Evolutionary conservation across 2,113 vertebrate genomes (phyloP), one percentile per base, ranked within the genome.

Genomic region (Myotis lucifugus): DNA sequence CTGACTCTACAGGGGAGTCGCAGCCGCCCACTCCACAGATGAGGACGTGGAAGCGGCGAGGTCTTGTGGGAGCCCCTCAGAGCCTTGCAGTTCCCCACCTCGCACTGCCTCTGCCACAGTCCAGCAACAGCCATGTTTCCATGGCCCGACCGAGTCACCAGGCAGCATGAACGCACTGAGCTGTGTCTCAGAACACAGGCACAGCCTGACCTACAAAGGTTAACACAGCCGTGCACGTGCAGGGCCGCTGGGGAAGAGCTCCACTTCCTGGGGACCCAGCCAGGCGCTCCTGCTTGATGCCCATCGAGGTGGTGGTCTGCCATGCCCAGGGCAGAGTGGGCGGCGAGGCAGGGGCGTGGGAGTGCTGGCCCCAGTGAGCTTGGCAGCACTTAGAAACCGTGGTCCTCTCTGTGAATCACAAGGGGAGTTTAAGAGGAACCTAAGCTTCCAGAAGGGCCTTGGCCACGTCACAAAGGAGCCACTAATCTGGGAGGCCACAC

Each of bases 341-440:
- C 46, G 46, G 46, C 46, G 46, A 46, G 46, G 10, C 46, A 46
- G 19, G 54, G 54, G 6, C 1, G 1, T 56, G 54, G 54, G 54
- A 56, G 54, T 56, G 8, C 54, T 56, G 54, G 54, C 54, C 21
- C 21, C 21, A 56, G 8, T 25, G 72, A 78, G 21, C 19, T 52
- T 23, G 1, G n/a, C 27, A 8, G 37, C 7, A 9, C 29, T 54
- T 46, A n/a, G 40, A 42, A 18, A 32, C 56, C 2, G 2, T 1
- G n/a, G 10, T 52, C 42, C 66, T 72, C 42, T 66, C 29, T 32
- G 32, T 48, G 32, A 15, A 12, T 19, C 76, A 52, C 46, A 34
- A 21, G 12, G 40, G 34, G 88, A 85, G 52, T 78, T 50, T 8
- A 61, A 70, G 34, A 92, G 85, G 70, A 96, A 90, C n/a, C 59